Base-by-base conservation (phyloP, 2,113 vertebrate genomes). In the Myotis yumanensis region DNA sequence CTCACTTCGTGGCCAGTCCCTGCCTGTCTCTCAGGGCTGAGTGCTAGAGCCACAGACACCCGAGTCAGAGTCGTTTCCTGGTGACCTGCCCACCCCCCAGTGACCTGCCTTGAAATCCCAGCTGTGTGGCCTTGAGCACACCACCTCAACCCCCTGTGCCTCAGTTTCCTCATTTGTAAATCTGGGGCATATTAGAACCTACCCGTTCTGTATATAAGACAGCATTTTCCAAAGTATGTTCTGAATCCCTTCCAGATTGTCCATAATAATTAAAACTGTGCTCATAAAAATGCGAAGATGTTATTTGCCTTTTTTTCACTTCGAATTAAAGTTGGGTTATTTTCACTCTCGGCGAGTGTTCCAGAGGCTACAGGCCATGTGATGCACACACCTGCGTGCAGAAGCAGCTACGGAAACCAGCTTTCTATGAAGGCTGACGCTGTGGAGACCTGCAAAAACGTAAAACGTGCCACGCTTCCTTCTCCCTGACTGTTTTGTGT, bases 91-190 rank as follows among this genome's bases (percentile, higher is more conserved):
- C 46, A 7, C 14, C 11, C 5, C 35, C 20, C 28, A 8, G 64
- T 0, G 0, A 37, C 79, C 66, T 54, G 11, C 14, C 52, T 79
- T 46, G 72, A 59, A 90, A 9, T 48, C 37, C 62, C 75, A 37
- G 20, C 32, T n/a, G 17, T 1, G 0, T n/a, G 59, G 77, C n/a
- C 35, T 62, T 25, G 17, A 20, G 48, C 64, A 54, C 72, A 51
- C 51, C 48, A 25, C 40, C n/a, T 68, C 30, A 37, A n/a, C 30
- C 30, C 23, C 4, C 64, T 3, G 1, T 11, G 32, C 62, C 64
- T 93, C 73, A 20, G 51, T 93, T 86, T 95, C 85, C 37, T 28
- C 77, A 17, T 25, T 43, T 76, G 64, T 62, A 75, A 89, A 89
- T 37, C n/a, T 25, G 48, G 87, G 15, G 25, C 52, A 32, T 37